These are phyloP conservation scores for Cylas formicarius DNA, from an alignment of 1,140 invertebrate genomes.

Conservation along the genomic window DNA sequence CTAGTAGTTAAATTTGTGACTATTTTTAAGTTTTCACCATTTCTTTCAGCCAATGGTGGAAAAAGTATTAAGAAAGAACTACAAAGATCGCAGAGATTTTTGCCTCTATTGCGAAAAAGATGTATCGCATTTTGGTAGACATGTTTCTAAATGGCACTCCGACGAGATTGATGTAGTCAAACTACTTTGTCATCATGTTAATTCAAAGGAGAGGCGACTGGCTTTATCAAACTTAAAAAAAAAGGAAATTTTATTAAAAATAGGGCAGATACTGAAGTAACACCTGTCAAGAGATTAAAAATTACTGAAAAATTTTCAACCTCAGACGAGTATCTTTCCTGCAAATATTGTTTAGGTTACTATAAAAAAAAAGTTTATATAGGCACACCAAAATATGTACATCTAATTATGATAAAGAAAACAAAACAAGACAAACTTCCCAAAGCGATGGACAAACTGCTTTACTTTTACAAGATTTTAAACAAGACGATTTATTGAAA, in stretches of 20 bases:
- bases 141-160: constrained; percentile 12
- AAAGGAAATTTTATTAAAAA: constrained; percentile 18
- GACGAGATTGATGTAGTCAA: constrained; percentile 5
- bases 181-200: constrained; percentile 7
- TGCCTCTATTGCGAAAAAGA: constrained; percentile 20
- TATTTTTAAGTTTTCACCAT: too few species aligned
- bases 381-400: constrained; percentile 18
- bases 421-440: too few species aligned
- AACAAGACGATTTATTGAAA: too few species aligned
- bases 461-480: too few species aligned
- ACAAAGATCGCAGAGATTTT: constrained; percentile 12
- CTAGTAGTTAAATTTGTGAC: too few species aligned
- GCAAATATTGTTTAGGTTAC: constrained; percentile 19
- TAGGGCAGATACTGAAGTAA: constrained; percentile 8
- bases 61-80: constrained; percentile 12
- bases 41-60: constrained; percentile 10
- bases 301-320: constrained; percentile 7
- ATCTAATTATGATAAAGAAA: constrained; percentile 14
- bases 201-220: constrained; percentile 12
- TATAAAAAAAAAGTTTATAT: constrained; percentile 17
- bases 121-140: constrained; percentile 18
- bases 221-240: constrained; percentile 15
- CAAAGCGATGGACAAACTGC: too few species aligned
- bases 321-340: constrained; percentile 13
- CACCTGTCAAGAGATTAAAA: constrained; percentile 16